Conservation (phyloP, 2,113 vertebrate genomes). For the Atrichornis clamosus region DNA sequence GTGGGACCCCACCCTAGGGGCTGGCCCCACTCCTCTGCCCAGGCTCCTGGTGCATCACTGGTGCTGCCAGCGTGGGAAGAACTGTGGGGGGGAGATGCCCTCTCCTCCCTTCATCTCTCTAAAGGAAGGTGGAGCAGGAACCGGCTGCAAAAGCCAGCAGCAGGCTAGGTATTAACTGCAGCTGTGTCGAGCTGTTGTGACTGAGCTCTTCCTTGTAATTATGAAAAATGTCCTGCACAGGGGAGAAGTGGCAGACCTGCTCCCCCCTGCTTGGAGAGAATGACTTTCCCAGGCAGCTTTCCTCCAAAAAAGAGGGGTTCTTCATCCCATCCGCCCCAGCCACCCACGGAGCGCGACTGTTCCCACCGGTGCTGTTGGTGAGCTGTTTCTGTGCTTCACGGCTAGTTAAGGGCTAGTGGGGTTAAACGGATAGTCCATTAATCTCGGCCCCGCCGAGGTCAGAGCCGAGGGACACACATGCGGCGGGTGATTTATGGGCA, state of each 20-base stretch:
- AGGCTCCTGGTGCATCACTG: neutral
- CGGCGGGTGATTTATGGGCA: constrained; percentile 28
- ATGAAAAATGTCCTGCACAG: constrained; percentile 55
- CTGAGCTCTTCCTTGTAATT: constrained; percentile 49
- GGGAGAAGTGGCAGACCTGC: constrained; percentile 8
- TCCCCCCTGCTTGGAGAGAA: constrained; percentile 22
- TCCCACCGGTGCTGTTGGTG: constrained; percentile 21
- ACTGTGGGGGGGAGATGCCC: neutral
- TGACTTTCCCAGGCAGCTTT: constrained; percentile 56
- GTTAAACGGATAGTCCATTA: constrained; percentile 56
- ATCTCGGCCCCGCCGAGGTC: neutral
- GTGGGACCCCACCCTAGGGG: neutral
- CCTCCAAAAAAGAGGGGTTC: neutral
- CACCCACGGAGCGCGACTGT: constrained; percentile 43
- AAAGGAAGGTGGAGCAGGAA: neutral
- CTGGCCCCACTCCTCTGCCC: neutral
- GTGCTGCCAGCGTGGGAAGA: neutral
- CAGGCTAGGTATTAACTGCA: constrained; percentile 10
- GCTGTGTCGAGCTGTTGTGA: neutral
- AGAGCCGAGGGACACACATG: constrained; percentile 10
- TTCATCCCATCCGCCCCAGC: neutral
- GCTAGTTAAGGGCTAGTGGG: constrained; percentile 56
- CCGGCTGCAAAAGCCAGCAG: neutral
- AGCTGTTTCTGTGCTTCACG: constrained; percentile 28
- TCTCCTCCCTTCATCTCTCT: neutral